Percentiles rank a stretch among this genome's conserved stretches.
These are phyloP conservation scores for Chrysocyon brachyurus DNA, from an alignment of 2,797 vertebrate species.

Conservation along the genomic window DNA sequence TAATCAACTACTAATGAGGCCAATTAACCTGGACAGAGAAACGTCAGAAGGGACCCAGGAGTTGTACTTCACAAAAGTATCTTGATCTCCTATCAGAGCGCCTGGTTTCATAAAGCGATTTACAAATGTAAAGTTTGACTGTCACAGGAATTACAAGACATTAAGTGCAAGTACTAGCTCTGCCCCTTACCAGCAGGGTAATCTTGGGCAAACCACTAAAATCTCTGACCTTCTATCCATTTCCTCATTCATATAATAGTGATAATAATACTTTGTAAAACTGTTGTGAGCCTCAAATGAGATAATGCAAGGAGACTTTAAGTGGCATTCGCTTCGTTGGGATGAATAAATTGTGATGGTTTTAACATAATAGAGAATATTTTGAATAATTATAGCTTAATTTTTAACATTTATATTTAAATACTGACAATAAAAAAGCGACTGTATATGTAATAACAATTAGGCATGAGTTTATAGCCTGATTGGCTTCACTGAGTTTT, in stretches of 20 bases:
- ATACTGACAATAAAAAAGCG: conserved; percentile 79
- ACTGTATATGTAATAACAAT: conserved; percentile 60
- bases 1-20: not conserved
- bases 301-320: conserved; percentile 25
- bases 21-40: not conserved
- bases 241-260: not conserved
- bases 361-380: conserved; percentile 67
- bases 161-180: not conserved
- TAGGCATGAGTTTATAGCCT: conserved; percentile 78
- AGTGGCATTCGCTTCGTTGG: conserved; percentile 48
- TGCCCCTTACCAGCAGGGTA: not conserved
- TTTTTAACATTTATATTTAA: conserved; percentile 80
- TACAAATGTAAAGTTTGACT: conserved; percentile 10
- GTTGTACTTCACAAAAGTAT: not conserved
- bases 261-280: conserved; percentile 28
- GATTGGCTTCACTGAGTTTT: conserved; percentile 82
- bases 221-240: not conserved
- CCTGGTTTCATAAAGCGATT: conserved; percentile 51
- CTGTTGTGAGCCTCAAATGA: not conserved
- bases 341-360: conserved; percentile 21
- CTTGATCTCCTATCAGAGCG: not conserved
- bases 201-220: not conserved
- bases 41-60: not conserved
- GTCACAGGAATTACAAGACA: not conserved
- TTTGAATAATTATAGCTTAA: conserved; percentile 79